These are phyloP conservation scores for Edolisoma coerulescens DNA, from an alignment of 2,113 vertebrate genomes.

Conservation along the genomic window DNA sequence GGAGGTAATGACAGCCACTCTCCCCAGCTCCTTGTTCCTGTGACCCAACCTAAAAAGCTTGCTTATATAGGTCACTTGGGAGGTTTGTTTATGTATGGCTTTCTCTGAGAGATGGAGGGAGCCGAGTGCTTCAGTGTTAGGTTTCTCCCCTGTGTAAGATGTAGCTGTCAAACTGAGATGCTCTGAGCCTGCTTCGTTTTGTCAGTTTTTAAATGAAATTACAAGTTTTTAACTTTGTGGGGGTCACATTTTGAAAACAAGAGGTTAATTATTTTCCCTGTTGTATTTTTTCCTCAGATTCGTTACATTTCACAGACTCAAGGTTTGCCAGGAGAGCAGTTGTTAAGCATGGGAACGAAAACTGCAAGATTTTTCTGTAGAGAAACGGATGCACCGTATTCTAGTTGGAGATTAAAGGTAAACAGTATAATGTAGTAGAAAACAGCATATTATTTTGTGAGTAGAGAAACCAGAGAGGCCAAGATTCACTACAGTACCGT, in stretches of 20 bases:
- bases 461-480: not conserved
- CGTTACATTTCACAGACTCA: slow-evolving; percentile 99
- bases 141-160: not conserved
- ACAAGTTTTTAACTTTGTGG: not conserved
- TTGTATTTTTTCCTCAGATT: slow-evolving; percentile 76
- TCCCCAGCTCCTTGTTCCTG: not conserved
- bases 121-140: not conserved
- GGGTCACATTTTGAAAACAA: not conserved
- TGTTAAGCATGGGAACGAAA: slow-evolving; percentile 93
- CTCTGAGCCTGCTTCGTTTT: not conserved
- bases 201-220: not conserved
- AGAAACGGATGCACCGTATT: slow-evolving; percentile 88
- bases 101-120: not conserved
- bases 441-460: not conserved
- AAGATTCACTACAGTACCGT: rapidly evolving
- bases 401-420: slow-evolving; percentile 96
- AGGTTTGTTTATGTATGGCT: not conserved
- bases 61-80: not conserved
- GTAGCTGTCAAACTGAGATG: rapidly evolving
- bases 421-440: not conserved
- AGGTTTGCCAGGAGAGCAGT: slow-evolving; percentile 91
- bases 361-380: slow-evolving; percentile 86
- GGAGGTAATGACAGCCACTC: not conserved
- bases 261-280: not conserved
- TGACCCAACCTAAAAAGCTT: not conserved